Evolutionary conservation across 64 coral and sea anemone species (phyloP), one percentile per base, ranked within the genome.

Genomic region (Montipora efflorescens): DNA sequence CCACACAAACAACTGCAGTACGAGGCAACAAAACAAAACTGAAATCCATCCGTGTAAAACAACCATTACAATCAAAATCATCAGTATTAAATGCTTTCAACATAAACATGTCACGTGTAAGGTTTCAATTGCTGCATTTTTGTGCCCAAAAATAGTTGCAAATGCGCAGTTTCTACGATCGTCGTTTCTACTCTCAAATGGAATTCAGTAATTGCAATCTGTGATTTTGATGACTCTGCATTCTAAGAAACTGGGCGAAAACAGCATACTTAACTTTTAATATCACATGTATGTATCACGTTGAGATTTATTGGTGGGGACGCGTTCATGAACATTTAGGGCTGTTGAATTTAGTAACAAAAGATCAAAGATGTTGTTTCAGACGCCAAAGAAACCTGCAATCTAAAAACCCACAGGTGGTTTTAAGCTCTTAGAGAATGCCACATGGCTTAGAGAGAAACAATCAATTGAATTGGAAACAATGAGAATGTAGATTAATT

Each of bases 381-480:
- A 64, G 11, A 15, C 5, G 19, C 68, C 36, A 36, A 36, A 36
- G 36, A 36, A 11, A 71, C 19, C 21, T 23, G 19, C 49, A 4
- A 18, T 20, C 47, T 45, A 86, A 86, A 69, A 57, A 11, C 53
- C 66, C 68, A 18, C 15, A 15, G 67, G 16, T 86, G 36, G 47
- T 21, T 19, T 71, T 21, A 64, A 86, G 14, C 66, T 72, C 66
- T 71, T 64, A 72, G 36, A 23, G 14, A 46, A 10, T 10, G 82
- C 82, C 82, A 86, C 16, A 86, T 86, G 82, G 82, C 82, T 48
- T 23, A 6, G 47, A 86, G 66, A 70, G 82, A 86, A 22, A 86
- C 82, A 71, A 59, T 86, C 82, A 86, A 49, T 48, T 67, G 66
- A 49, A 86, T 71, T 15, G 6, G 67, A 12, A 14, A 71, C 48